Evolutionary conservation across 64 coral and sea anemone genomes (phyloP).

Genomic region (Porites lutea): DNA sequence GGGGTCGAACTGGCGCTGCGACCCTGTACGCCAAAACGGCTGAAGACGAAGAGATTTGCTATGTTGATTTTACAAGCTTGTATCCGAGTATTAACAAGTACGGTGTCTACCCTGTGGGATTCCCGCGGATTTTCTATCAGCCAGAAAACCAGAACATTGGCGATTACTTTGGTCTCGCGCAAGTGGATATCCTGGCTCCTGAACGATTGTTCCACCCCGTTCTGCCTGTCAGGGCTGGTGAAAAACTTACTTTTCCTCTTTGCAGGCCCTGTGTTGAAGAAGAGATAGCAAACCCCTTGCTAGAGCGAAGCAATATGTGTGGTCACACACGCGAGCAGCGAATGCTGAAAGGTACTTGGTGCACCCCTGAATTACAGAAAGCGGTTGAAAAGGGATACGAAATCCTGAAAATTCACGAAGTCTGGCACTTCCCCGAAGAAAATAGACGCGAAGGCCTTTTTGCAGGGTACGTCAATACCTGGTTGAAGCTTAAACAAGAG

Average conservation of each 20-base stretch:
- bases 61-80: too few species aligned
- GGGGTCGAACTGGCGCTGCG: too few species aligned
- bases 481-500: neutral
- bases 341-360: neutral
- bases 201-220: neutral
- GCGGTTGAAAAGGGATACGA: neutral
- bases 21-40: too few species aligned
- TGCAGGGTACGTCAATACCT: neutral
- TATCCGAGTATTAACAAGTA: too few species aligned
- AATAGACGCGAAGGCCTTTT: neutral
- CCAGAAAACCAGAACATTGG: neutral
- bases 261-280: neutral
- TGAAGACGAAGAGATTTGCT: too few species aligned
- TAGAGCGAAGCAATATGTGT: neutral
- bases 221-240: neutral
- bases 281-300: neutral
- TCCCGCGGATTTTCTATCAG: too few species aligned
- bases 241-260: neutral
- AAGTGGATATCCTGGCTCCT: neutral
- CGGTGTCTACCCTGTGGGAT: too few species aligned
- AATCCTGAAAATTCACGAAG: neutral
- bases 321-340: neutral
- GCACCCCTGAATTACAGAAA: neutral
- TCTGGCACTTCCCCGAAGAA: neutral
- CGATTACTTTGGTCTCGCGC: neutral